These are phyloP conservation scores for Araneus ventricosus DNA, from an alignment of 1,140 invertebrate genomes.

Conservation along the genomic window DNA sequence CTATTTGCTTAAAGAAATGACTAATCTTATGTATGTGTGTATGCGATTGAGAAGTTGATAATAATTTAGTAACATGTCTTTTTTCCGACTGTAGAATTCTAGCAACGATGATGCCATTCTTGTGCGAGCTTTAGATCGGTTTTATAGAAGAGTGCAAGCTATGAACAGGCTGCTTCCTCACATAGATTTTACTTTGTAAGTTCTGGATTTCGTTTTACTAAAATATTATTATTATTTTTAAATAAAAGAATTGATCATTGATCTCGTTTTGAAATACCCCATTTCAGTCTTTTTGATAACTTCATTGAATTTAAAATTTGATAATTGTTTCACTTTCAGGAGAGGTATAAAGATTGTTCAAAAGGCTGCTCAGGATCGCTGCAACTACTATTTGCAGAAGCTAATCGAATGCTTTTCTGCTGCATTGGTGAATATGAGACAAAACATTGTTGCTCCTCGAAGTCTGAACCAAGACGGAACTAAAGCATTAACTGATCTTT, in stretches of 20 bases:
- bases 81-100: constrained; percentile 38
- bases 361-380: constrained; percentile 80
- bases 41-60: no score
- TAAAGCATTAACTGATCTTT: constrained; percentile 85
- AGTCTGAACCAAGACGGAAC: constrained; percentile 57
- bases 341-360: constrained; percentile 81
- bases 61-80: no score
- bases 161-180: constrained; percentile 91
- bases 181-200: constrained; percentile 85
- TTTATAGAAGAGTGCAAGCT: constrained; percentile 92
- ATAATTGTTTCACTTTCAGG: constrained; percentile 74
- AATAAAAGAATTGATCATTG: no score
- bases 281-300: not conserved
- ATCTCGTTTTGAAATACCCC: not conserved
- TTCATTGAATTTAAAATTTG: not conserved
- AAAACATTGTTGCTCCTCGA: constrained; percentile 68
- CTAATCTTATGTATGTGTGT: no score
- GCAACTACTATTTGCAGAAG: constrained; percentile 79
- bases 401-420: constrained; percentile 81
- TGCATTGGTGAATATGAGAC: constrained; percentile 76
- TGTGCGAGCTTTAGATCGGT: constrained; percentile 94
- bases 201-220: no score
- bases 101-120: constrained; percentile 90
- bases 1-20: no score
- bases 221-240: no score